phyloP scores from a whole-genome alignment of 2,797 vertebrate species.

The Poecile montanus region DNA sequence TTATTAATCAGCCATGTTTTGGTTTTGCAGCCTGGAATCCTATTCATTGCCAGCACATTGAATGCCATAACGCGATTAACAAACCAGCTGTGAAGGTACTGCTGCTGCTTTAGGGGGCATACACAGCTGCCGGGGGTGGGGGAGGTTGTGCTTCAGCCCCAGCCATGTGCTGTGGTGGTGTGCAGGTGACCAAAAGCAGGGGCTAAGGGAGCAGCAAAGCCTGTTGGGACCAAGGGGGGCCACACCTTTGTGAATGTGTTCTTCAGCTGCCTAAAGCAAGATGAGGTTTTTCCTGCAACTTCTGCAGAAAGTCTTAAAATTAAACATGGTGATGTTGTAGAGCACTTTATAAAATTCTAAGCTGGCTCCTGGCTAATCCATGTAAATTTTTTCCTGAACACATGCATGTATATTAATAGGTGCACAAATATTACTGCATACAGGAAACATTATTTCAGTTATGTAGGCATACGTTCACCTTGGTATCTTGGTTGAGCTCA shows the following conservation, averaged over 20 bases:
- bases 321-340: neutral
- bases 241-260: neutral
- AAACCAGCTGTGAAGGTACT: conserved; percentile 98
- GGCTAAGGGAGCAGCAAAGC: neutral
- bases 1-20: conserved; percentile 61
- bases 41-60: conserved; percentile 98
- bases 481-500: neutral
- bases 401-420: neutral
- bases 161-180: neutral
- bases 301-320: neutral
- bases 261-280: neutral
- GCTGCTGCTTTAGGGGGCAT: neutral
- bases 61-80: conserved; percentile 99
- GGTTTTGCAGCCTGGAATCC: conserved; percentile 95
- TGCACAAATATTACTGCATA: neutral
- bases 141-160: neutral
- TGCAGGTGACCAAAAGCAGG: neutral
- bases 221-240: neutral
- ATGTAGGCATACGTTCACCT: neutral
- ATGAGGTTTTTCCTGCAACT: neutral
- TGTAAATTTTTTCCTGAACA: neutral
- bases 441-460: neutral
- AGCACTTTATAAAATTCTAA: neutral
- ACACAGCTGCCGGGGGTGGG: neutral
- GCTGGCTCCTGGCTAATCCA: neutral